Evolutionary conservation across 1,140 invertebrate species (phyloP), one percentile per base, ranked within the genome.

Genomic region (Drosophila rufa): DNA sequence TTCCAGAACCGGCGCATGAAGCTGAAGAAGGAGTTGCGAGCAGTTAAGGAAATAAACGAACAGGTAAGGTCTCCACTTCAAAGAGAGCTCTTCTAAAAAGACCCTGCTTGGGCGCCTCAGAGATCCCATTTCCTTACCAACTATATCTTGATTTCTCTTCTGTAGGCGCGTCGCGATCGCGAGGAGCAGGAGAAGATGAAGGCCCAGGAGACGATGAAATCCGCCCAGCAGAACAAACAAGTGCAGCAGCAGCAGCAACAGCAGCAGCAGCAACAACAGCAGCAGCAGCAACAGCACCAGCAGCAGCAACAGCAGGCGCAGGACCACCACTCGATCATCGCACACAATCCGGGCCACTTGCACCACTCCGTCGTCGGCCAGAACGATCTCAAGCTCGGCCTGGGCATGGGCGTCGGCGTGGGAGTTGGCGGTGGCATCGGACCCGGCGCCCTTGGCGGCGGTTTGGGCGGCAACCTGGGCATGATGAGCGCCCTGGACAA

Each of bases 1-100:
- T 99, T 99, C 94, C 98, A 99, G 93, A 99, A 99, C 93, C 95
- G 98, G 64, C 95, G 98, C 91, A 99, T 99, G 98, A 99, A 99
- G 93, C 95, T 99, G 93, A 99, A 99, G 95, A 99, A 99, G 91
- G 98, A 98, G 92, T 93, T 98, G 62, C 94, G 97, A 50, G 97
- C 97, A 14, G 97, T 98, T 12, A 98, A 98, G 92, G 97, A 98
- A 93, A 98, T 98, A 87, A 98, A 98, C 94, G 97, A 98, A 92
- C 97, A 98, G 93, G 97, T 93, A 69, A 73, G 78, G 64, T 40
- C 27, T 25, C 42, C 50, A 7, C 17, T 59, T 70, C 65, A 7
- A 3, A 5, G 0, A 6, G 0, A 7, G 4, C 0, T 14, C 4
- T 4, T 7, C 9, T 6, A 15, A 3, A 3, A 4, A 17, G 1